Evolutionary conservation across 1,140 invertebrate species (phyloP).

Genomic region (Ceratoteleas bidentatus): DNA sequence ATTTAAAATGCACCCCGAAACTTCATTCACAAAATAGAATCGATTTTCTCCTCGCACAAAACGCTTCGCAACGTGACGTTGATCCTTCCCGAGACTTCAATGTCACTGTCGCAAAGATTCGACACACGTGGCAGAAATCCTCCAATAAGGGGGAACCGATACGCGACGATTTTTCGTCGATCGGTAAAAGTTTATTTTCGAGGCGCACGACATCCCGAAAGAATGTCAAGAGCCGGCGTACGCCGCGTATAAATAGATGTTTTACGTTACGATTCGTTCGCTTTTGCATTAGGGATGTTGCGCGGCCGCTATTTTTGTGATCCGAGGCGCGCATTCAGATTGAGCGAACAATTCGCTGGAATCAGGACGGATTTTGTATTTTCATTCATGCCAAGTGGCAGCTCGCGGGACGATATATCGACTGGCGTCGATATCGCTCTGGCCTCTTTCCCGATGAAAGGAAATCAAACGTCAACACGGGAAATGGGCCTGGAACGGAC

Average conservation of each 20-base stretch:
- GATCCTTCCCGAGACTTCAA: too few species aligned
- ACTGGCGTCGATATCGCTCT: slow-evolving; percentile 28
- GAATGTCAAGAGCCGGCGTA: slow-evolving; percentile 47
- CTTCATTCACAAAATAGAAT: too few species aligned
- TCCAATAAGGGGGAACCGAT: too few species aligned
- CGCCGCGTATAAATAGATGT: slow-evolving; percentile 45
- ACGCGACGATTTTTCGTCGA: not conserved
- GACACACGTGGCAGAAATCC: too few species aligned
- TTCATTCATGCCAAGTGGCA: slow-evolving; percentile 37
- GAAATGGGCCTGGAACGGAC: slow-evolving; percentile 17
- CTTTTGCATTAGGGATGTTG: slow-evolving; percentile 53
- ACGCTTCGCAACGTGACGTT: too few species aligned
- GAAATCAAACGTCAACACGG: slow-evolving; percentile 24
- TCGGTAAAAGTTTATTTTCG: slow-evolving; percentile 36
- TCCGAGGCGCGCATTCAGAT: slow-evolving; percentile 39
- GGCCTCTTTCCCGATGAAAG: slow-evolving; percentile 46
- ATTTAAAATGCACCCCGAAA: too few species aligned
- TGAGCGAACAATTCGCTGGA: slow-evolving; percentile 26
- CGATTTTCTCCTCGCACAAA: too few species aligned
- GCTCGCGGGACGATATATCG: slow-evolving; percentile 36
- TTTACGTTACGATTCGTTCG: slow-evolving; percentile 53
- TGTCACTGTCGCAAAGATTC: too few species aligned
- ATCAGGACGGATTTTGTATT: slow-evolving; percentile 43
- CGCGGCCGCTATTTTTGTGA: slow-evolving; percentile 50
- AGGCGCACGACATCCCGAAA: slow-evolving; percentile 13